Percentiles rank a stretch among this genome's conserved stretches.
Conservation (phyloP, 30 jellyfish, hydroid and myxozoan genomes). For the Aurelia sp. region DNA sequence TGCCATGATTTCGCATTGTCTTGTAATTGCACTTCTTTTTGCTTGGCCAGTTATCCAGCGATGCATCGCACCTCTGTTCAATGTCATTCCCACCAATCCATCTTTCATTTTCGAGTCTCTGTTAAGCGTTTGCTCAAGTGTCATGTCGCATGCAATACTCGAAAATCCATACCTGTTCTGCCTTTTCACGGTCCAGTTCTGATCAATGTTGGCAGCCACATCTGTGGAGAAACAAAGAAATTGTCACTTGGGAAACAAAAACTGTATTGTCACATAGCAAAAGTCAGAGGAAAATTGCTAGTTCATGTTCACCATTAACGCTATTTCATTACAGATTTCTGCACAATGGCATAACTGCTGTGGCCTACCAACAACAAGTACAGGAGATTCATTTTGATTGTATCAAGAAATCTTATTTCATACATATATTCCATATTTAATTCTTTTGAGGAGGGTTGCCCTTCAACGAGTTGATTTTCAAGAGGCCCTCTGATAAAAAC, state of each 20-base stretch:
- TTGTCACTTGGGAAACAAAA: neutral
- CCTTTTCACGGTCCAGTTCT: constrained; percentile 75
- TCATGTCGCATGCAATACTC: constrained; percentile 68
- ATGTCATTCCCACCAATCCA: constrained; percentile 80
- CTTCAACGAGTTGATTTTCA: too few relatives aligned
- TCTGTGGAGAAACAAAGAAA: constrained; percentile 18
- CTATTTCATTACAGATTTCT: too few relatives aligned
- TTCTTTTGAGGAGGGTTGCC: too few relatives aligned
- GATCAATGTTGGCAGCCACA: constrained; percentile 29
- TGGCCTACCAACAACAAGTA: too few relatives aligned
- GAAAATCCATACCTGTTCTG: constrained; percentile 68
- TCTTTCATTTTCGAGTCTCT: constrained; percentile 80
- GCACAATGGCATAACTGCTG: too few relatives aligned
- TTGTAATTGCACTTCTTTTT: constrained; percentile 62
- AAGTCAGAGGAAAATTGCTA: too few relatives aligned
- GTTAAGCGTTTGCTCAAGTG: constrained; percentile 75
- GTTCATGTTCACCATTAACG: too few relatives aligned
- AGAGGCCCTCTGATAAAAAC: too few relatives aligned
- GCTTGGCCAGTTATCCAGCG: constrained; percentile 76
- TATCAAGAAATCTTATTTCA: too few relatives aligned
- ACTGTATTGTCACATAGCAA: too few relatives aligned
- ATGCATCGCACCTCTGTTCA: constrained; percentile 67
- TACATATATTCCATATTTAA: too few relatives aligned
- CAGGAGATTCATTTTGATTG: too few relatives aligned
- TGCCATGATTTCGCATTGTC: constrained; percentile 66